Conservation (phyloP, 2,888 invertebrate species). For the Metacarcinus magister region DNA sequence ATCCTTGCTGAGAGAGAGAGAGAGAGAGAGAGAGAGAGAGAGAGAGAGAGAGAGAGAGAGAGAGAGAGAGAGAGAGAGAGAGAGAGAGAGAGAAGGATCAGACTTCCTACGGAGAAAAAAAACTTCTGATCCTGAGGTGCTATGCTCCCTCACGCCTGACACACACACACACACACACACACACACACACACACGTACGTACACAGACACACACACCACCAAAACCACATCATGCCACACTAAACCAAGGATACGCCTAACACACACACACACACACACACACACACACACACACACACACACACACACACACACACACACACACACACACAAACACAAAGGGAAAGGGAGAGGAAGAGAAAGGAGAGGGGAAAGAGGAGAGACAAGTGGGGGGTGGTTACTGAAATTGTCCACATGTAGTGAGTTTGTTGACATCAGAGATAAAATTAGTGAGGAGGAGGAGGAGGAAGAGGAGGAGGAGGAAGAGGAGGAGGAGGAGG, state of each 20-base stretch:
- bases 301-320: too few species aligned
- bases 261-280: too few species aligned
- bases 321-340: too few species aligned
- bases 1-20: background rate
- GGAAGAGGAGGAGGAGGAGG: background rate
- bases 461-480: background rate
- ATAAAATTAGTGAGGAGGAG: background rate
- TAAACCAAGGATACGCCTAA: too few species aligned
- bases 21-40: background rate
- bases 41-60: conserved; percentile 59
- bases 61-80: conserved; percentile 56
- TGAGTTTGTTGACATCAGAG: conserved; percentile 34
- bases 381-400: background rate
- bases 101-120: too few species aligned
- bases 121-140: too few species aligned
- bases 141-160: too few species aligned
- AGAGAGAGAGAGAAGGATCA: conserved; percentile 19
- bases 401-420: conserved; percentile 26
- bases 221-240: too few species aligned
- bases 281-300: too few species aligned
- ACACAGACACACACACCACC: too few species aligned
- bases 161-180: too few species aligned
- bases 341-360: background rate
- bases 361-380: conserved; percentile 5
- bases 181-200: too few species aligned